Conservation (phyloP, 2,113 vertebrate species). For the Marmota flaviventris region DNA sequence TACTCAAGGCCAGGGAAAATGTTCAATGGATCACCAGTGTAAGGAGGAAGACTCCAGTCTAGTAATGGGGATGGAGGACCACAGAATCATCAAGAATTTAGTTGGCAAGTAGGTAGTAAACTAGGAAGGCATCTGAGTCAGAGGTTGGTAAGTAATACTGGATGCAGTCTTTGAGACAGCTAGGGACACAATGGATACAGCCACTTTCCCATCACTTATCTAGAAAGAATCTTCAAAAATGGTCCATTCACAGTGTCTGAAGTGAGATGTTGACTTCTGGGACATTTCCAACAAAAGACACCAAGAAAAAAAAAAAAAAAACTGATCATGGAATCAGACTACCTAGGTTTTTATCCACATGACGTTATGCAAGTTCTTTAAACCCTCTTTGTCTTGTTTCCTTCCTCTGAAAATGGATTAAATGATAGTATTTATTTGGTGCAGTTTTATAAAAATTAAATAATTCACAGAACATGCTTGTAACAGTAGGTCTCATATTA, state of each 20-base stretch:
- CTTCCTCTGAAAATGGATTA: neutral
- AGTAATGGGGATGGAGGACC: neutral
- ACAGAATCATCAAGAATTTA: neutral
- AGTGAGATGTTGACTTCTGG: neutral
- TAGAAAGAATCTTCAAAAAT: neutral
- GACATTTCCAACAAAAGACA: neutral
- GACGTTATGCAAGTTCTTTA: neutral
- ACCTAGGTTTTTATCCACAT: neutral
- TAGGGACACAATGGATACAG: neutral
- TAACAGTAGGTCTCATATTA: neutral
- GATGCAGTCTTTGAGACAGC: neutral
- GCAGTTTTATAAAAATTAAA: neutral
- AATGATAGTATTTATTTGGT: neutral
- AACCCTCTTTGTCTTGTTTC: neutral
- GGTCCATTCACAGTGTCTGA: fast-evolving
- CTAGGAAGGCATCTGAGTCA: neutral
- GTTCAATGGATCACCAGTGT: neutral
- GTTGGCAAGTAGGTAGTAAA: neutral
- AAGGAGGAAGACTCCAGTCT: neutral
- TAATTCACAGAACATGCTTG: neutral
- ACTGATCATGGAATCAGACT: neutral
- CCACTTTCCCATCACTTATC: neutral
- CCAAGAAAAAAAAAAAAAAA: too few relatives aligned
- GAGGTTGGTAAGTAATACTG: neutral
- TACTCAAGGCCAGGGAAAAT: neutral